Percentiles rank a stretch among this genome's conserved stretches.
phyloP scores from a whole-genome alignment of 1,140 invertebrate genomes.

The Steinernema feltiae region DNA sequence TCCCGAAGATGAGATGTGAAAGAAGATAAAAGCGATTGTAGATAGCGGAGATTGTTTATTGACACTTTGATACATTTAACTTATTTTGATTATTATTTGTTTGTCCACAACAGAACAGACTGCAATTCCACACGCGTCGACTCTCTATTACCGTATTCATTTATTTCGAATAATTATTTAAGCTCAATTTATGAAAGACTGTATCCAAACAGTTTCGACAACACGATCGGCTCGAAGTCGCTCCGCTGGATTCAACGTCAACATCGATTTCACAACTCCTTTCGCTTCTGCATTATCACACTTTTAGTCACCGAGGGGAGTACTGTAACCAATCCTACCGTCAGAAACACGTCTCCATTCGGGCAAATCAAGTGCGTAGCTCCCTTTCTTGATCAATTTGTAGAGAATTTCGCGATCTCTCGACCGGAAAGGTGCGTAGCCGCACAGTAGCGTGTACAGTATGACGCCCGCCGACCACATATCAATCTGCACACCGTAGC shows the following conservation, averaged over 20 bases:
- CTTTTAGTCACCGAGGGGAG: neutral
- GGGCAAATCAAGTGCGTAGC: neutral
- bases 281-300: conserved; percentile 22
- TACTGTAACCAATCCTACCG: too few relatives aligned
- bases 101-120: too few relatives aligned
- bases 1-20: too few relatives aligned
- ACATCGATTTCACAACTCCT: conserved; percentile 14
- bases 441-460: neutral
- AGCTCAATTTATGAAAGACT: conserved; percentile 11
- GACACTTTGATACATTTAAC: too few relatives aligned
- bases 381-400: neutral
- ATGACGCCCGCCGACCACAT: conserved; percentile 5
- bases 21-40: too few relatives aligned
- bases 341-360: neutral
- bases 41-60: too few relatives aligned
- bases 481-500: neutral
- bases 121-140: too few relatives aligned
- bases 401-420: neutral
- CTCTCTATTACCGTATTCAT: too few relatives aligned
- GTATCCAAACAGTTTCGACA: conserved; percentile 24
- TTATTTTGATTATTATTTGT: too few relatives aligned
- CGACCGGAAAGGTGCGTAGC: neutral
- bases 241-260: conserved; percentile 23
- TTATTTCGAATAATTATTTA: too few relatives aligned
- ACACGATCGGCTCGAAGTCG: conserved; percentile 26